Evolutionary conservation across 2,113 vertebrate species (phyloP).

Genomic region (Lophura nycthemera): DNA sequence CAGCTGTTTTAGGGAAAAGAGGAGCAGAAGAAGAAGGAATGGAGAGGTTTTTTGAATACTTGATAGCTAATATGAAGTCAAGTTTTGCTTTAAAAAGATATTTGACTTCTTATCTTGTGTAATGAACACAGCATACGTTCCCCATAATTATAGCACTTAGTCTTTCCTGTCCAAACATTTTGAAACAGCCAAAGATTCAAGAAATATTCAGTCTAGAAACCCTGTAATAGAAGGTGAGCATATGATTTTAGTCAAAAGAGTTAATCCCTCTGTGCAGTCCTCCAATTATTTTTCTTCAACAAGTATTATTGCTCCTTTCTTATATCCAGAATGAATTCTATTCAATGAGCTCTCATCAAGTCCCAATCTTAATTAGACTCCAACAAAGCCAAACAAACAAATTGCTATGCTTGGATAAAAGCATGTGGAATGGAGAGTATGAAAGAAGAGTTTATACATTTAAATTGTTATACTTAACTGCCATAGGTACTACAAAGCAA

Average conservation of each 20-base stretch:
- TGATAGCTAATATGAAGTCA: background rate
- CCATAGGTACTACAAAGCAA: constrained; percentile 16
- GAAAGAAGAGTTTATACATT: constrained; percentile 42
- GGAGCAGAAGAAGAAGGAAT: background rate
- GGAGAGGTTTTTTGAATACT: background rate
- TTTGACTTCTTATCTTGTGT: background rate
- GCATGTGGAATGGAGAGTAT: background rate
- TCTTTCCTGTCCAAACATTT: constrained; percentile 63
- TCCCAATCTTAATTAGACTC: constrained; percentile 56
- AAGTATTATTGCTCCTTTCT: constrained; percentile 43
- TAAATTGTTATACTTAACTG: constrained; percentile 30
- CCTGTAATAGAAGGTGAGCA: background rate
- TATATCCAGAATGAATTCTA: constrained; percentile 40
- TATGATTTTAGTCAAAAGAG: constrained; percentile 38
- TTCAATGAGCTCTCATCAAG: constrained; percentile 51
- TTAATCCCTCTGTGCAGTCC: constrained; percentile 37
- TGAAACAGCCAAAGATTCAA: constrained; percentile 41
- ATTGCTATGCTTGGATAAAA: constrained; percentile 44
- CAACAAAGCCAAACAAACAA: constrained; percentile 66
- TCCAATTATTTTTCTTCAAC: constrained; percentile 58
- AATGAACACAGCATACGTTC: constrained; percentile 14
- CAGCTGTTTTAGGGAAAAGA: background rate
- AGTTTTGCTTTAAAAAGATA: constrained; percentile 28
- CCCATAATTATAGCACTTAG: constrained; percentile 38
- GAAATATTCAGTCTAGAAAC: constrained; percentile 31